Conservation (phyloP, 2,113 vertebrate genomes). For the Lamprologus tigripictilis region DNA sequence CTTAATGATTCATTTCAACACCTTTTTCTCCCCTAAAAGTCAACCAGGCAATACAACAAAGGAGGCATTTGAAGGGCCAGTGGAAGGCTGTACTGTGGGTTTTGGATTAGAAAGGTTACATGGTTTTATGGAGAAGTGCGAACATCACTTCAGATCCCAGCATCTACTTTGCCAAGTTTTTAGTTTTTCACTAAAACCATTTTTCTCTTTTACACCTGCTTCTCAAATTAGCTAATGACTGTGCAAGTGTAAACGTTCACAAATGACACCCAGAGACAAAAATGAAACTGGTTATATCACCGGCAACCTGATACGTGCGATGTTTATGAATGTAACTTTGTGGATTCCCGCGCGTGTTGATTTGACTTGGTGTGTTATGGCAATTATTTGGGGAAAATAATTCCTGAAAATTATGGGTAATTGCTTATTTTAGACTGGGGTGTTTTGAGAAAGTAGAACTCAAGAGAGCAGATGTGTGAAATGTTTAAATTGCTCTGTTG, state of each 20-base stretch:
- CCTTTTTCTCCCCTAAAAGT: slow-evolving; percentile 16
- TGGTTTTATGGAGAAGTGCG: neutral
- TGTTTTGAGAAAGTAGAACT: neutral
- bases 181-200: neutral
- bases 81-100: slow-evolving; percentile 43
- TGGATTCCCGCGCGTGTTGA: neutral
- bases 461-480: neutral
- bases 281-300: slow-evolving; percentile 2
- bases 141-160: slow-evolving; percentile 8
- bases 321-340: neutral
- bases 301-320: slow-evolving; percentile 9
- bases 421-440: neutral
- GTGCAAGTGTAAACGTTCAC: slow-evolving; percentile 7
- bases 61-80: slow-evolving; percentile 43
- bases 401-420: slow-evolving; percentile 16
- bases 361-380: slow-evolving; percentile 39
- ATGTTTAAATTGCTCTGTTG: neutral
- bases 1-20: slow-evolving; percentile 34
- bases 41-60: slow-evolving; percentile 45
- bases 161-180: neutral
- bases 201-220: slow-evolving; percentile 10
- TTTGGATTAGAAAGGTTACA: neutral
- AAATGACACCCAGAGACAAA: slow-evolving; percentile 25
- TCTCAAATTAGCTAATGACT: slow-evolving; percentile 4
- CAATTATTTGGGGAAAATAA: slow-evolving; percentile 26